These are phyloP conservation scores for Pseudomyrmex sp. DNA, from an alignment of 1,140 invertebrate species.

Conservation along the genomic window DNA sequence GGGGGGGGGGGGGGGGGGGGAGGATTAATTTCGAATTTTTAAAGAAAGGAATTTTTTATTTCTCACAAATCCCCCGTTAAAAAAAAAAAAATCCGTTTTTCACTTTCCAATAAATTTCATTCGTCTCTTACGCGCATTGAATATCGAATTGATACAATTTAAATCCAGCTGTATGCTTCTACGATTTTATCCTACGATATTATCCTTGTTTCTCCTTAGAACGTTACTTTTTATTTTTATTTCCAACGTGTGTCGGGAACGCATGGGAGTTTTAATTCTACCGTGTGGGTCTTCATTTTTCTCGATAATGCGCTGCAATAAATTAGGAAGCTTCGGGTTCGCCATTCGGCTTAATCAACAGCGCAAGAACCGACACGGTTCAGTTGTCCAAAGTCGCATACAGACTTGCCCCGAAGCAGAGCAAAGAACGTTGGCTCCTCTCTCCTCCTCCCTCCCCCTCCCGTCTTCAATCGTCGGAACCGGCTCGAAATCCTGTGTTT, in stretches of 20 bases:
- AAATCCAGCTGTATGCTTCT: not conserved
- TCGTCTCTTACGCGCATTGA: not conserved
- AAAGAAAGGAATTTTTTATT: not conserved
- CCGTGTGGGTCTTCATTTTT: not conserved
- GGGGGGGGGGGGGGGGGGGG: not conserved
- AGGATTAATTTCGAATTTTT: conserved; percentile 27
- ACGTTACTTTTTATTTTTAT: not conserved
- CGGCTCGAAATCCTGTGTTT: conserved; percentile 23
- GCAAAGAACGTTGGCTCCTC: conserved; percentile 43
- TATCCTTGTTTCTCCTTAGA: not conserved
- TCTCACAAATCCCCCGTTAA: too few relatives aligned
- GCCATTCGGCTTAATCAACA: conserved; percentile 74
- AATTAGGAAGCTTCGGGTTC: conserved; percentile 71
- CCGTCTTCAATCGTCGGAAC: conserved; percentile 26
- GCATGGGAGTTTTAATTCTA: conserved; percentile 53
- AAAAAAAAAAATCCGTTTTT: not conserved
- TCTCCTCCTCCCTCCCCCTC: too few relatives aligned
- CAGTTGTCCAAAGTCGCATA: not conserved
- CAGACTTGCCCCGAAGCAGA: conserved; percentile 65
- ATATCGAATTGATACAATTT: not conserved
- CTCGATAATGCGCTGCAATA: conserved; percentile 67
- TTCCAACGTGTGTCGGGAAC: not conserved
- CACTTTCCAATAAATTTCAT: not conserved
- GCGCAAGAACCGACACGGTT: conserved; percentile 70
- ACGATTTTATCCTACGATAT: not conserved